phyloP scores from a whole-genome alignment of 2,888 invertebrate genomes.

The Mesoligia furuncula region DNA sequence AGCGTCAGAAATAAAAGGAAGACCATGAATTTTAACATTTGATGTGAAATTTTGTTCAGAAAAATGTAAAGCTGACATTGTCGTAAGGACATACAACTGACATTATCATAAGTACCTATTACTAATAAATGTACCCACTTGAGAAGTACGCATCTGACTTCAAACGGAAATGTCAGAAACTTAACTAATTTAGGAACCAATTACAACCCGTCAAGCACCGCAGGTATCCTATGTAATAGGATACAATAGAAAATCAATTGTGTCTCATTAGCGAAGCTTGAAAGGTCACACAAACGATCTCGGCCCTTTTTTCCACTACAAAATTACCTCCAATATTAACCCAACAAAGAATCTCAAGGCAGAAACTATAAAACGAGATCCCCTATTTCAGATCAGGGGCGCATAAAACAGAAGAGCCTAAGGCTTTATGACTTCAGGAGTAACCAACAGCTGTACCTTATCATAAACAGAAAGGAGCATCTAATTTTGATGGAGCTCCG shows the following conservation, averaged over 20 bases:
- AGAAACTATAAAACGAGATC: constrained; percentile 52
- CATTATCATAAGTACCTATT: too few relatives aligned
- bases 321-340: constrained; percentile 38
- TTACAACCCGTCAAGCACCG: background rate
- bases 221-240: too few relatives aligned
- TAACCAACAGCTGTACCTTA: constrained; percentile 64
- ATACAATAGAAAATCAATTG: too few relatives aligned
- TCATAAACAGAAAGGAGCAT: constrained; percentile 62
- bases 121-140: too few relatives aligned
- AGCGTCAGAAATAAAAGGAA: too few relatives aligned
- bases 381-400: constrained; percentile 54
- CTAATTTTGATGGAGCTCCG: constrained; percentile 68
- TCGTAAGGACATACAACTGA: too few relatives aligned
- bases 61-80: too few relatives aligned
- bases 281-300: background rate
- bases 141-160: too few relatives aligned
- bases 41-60: too few relatives aligned
- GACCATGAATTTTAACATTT: too few relatives aligned
- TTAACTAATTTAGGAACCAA: constrained; percentile 15
- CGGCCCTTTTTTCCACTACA: constrained; percentile 16
- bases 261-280: too few relatives aligned
- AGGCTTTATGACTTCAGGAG: constrained; percentile 60
- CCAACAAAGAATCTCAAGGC: constrained; percentile 42
- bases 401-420: constrained; percentile 62
- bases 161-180: background rate